Conservation (phyloP, 2,113 vertebrate genomes). For the Sander vitreus region DNA sequence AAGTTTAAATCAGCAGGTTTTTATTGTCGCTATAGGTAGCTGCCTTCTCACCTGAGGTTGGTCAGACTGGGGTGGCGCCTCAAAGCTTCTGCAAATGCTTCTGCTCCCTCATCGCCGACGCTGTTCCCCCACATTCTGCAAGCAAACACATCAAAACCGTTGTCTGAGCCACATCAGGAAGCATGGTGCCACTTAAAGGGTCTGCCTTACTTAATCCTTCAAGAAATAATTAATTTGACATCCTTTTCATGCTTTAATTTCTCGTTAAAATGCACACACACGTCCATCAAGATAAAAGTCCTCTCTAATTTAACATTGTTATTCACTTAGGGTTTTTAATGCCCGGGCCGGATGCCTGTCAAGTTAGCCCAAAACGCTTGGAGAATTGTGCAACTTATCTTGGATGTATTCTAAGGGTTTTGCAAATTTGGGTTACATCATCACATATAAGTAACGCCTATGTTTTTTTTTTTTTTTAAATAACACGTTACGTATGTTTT, state of each 20-base stretch:
- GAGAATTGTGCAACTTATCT: neutral
- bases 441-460: neutral
- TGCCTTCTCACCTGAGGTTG: constrained; percentile 87
- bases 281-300: neutral
- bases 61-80: constrained; percentile 88
- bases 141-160: neutral
- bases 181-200: neutral
- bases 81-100: constrained; percentile 91
- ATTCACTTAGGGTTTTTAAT: neutral
- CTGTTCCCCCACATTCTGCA: constrained; percentile 97
- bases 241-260: neutral
- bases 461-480: neutral
- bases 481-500: neutral
- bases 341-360: neutral
- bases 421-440: neutral
- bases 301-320: neutral
- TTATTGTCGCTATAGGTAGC: neutral
- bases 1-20: neutral
- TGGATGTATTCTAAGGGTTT: neutral
- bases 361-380: neutral
- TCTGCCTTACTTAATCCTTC: neutral
- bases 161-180: neutral
- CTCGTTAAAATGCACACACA: neutral
- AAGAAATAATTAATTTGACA: neutral
- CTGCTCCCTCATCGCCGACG: constrained; percentile 92